Evolutionary conservation across 2,888 invertebrate genomes (phyloP).

Genomic region (Tetragonula carbonaria): DNA sequence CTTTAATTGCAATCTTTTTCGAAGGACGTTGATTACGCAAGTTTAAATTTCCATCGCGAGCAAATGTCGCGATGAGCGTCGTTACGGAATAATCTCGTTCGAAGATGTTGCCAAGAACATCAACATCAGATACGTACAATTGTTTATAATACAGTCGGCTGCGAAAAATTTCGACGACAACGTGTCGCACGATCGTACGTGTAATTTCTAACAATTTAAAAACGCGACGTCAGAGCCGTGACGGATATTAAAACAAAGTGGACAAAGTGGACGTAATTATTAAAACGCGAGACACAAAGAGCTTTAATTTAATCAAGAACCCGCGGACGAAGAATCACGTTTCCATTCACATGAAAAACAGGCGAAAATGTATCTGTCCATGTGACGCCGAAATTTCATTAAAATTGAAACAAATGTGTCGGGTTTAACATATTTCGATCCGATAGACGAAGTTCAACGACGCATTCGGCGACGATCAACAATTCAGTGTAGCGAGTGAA

Average conservation of each 20-base stretch:
- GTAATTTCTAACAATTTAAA: not conserved
- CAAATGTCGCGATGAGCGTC: not conserved
- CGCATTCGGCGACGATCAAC: too few species aligned
- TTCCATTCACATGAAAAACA: too few species aligned
- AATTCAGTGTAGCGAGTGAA: too few species aligned
- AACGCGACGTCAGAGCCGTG: too few species aligned
- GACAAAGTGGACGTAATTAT: not conserved
- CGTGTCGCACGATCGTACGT: too few species aligned
- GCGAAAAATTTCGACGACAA: not conserved
- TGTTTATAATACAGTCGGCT: not conserved
- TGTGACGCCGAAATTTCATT: not conserved
- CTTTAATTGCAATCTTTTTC: not conserved
- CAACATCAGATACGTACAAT: not conserved
- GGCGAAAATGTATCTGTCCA: not conserved
- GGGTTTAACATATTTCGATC: not conserved
- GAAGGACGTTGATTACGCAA: not conserved
- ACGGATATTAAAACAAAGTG: not conserved
- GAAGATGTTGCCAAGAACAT: not conserved
- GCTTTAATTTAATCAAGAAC: not conserved
- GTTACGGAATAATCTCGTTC: not conserved
- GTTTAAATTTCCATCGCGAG: not conserved
- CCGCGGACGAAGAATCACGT: too few species aligned
- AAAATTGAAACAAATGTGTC: not conserved
- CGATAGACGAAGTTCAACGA: not conserved
- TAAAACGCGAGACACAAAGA: not conserved